Base-by-base conservation (phyloP, 2,113 vertebrate species). In the Calidris pugnax region DNA sequence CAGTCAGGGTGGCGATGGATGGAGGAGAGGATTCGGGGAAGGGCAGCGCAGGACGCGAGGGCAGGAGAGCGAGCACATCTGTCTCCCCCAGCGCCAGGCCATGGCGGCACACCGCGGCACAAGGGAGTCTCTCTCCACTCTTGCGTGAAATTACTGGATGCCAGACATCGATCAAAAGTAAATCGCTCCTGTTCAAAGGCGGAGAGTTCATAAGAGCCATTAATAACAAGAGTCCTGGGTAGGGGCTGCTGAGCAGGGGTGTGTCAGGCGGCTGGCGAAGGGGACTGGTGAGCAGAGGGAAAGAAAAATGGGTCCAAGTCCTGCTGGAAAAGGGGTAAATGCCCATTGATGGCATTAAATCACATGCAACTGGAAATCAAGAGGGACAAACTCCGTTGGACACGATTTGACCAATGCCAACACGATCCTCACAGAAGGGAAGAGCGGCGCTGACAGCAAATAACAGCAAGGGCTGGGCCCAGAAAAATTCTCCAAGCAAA, bases 161-260 rank as follows among this genome's bases (percentile, higher is more conserved):
- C 78, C n/a, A 86, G 67, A 8, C 75, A 89, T 53, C 60, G 69
- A 66, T 82, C 51, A 81, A 20, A 88, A 87, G 90, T 62, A 56
- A 86, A 79, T 79, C 5, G 7, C 73, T 87, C 53, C 84, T 53
- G 39, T 68, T 92, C 47, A 57, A 60, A 95, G 88, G 17, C 3
- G 1, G 66, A 77, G 35, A 68, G 51, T 91, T 90, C 41, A n/a
- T 89, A 84, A 77, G 76, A 88, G 73, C 60, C 35, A 19, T 81
- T 88, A 89, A 76, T 85, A 71, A 76, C 30, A 51, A n/a, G 90
- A 43, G 30, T 41, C 8, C 18, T n/a, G 26, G n/a, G 43, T 4
- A 55, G 76, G 88, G 48, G 45, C 59, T 88, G 43, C 43, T 66
- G 57, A 30, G 17, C 35, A 32, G 39, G 39, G 39, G 8, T 20